A percentile compares a stretch with the other conserved stretches of the same genome.
phyloP scores from a whole-genome alignment of 1,140 invertebrate species.

The Chionoecetes opilio region DNA sequence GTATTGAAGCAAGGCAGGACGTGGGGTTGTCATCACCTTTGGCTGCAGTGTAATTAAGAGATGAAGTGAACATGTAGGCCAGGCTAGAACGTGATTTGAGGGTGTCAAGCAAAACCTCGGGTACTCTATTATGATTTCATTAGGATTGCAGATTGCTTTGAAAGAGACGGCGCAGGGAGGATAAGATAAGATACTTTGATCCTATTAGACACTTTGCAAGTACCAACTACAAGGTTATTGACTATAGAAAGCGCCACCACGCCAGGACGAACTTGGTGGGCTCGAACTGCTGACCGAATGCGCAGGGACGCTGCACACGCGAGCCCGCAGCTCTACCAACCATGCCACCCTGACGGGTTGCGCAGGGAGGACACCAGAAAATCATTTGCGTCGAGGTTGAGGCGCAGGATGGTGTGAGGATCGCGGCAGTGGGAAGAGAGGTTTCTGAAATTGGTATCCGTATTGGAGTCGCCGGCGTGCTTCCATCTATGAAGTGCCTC shows the following conservation, averaged over 20 bases:
- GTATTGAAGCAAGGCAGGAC: background rate
- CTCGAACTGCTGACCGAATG: too few relatives aligned
- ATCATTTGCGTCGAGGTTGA: background rate
- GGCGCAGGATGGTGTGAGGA: background rate
- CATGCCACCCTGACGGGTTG: too few relatives aligned
- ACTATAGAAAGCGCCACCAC: too few relatives aligned
- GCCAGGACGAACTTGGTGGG: too few relatives aligned
- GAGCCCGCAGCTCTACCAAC: too few relatives aligned
- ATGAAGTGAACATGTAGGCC: too few relatives aligned
- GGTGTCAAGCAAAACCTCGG: background rate
- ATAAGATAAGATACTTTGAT: too few relatives aligned
- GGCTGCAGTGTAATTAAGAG: background rate
- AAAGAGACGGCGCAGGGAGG: background rate
- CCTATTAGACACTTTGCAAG: too few relatives aligned
- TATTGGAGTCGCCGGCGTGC: slow-evolving; percentile 14
- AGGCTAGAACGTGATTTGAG: background rate
- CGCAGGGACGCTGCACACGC: too few relatives aligned
- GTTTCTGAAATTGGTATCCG: slow-evolving; percentile 19
- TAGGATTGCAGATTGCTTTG: background rate
- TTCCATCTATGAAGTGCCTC: slow-evolving; percentile 19
- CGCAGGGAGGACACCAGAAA: slow-evolving; percentile 1
- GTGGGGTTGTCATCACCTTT: background rate
- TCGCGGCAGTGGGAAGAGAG: background rate
- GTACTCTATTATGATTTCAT: background rate
- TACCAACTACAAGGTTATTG: too few relatives aligned